These are phyloP conservation scores for Seira sanloemensis DNA, from an alignment of 2,888 invertebrate genomes.

Conservation along the genomic window DNA sequence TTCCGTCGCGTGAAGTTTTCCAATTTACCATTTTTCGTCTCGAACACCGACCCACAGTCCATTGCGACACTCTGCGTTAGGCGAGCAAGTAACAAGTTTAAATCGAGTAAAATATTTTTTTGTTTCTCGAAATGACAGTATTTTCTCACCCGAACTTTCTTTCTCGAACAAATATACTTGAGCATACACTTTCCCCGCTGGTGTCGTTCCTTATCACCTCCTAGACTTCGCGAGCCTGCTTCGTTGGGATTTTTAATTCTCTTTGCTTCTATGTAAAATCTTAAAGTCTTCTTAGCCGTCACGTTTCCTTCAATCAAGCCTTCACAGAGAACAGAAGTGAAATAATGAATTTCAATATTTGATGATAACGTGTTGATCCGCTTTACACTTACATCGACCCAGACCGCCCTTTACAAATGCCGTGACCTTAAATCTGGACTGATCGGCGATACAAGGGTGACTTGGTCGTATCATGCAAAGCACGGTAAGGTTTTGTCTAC, in stretches of 20 bases:
- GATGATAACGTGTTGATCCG: neutral
- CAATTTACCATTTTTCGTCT: constrained; percentile 10
- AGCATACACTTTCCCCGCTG: constrained; percentile 58
- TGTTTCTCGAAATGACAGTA: no score
- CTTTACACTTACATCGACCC: constrained; percentile 43
- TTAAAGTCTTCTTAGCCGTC: constrained; percentile 16
- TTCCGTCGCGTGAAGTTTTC: constrained; percentile 26
- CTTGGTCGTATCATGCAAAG: constrained; percentile 30
- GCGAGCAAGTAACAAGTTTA: neutral
- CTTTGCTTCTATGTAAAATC: constrained; percentile 50
- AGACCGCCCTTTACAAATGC: constrained; percentile 28
- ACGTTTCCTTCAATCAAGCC: constrained; percentile 57
- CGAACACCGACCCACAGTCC: constrained; percentile 47
- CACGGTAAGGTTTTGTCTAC: constrained; percentile 42
- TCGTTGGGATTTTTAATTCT: constrained; percentile 42
- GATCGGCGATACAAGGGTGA: constrained; percentile 23
- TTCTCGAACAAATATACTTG: constrained; percentile 42
- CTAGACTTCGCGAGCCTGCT: constrained; percentile 35
- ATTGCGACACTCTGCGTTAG: constrained; percentile 35
- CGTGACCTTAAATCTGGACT: constrained; percentile 35
- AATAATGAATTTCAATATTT: neutral
- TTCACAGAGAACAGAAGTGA: neutral
- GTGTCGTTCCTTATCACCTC: neutral
- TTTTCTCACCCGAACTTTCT: constrained; percentile 20
- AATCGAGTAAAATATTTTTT: no score